Evolutionary conservation across 2,113 vertebrate genomes (phyloP), one percentile per base, ranked within the genome.

Genomic region (Rana temporaria): DNA sequence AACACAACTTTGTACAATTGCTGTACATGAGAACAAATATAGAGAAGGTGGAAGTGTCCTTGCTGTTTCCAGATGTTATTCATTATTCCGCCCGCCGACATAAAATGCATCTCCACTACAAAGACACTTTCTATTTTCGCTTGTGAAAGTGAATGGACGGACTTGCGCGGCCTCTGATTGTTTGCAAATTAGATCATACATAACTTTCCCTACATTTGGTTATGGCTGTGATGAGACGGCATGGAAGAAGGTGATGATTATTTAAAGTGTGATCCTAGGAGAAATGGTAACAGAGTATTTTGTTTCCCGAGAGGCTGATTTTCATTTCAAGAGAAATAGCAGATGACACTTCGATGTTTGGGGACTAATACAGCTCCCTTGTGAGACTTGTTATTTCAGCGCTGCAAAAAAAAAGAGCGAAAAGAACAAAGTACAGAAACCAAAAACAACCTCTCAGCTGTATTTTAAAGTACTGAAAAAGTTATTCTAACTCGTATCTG

Each of bases 301-400:
- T 20, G 18, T 38, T 19, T 63, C 79, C 79, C 57, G 24, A 1
- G 79, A 64, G 69, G 34, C 65, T 9, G 59, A 71, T 63, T 24
- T 59, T 64, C 42, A 72, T 81, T 81, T 63, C 79, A 22, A 71
- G 79, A 70, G 70, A 82, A 74, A 34, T 81, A 48, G 70, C 65
- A 20, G n/a, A 56, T 74, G 68, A 82, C 32, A 19, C 56, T 24
- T 56, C 48, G 17, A 60, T 38, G 60, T 74, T 32, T 74, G 60
- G 79, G 79, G 79, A 74, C 70, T 5, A 2, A 19, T 57, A 9
- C 34, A 53, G 60, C n/a, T 74, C 30, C 48, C 75, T 60, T 11
- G 3, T 11, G 71, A 78, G 75, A 78, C 60, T 66, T 66, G 75
- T 65, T 78, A 66, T 66, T 66, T 48, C 24, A 55, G 24, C 18